Conservation (phyloP, 2,888 invertebrate genomes). For the Ommatoiulus sabulosus region DNA sequence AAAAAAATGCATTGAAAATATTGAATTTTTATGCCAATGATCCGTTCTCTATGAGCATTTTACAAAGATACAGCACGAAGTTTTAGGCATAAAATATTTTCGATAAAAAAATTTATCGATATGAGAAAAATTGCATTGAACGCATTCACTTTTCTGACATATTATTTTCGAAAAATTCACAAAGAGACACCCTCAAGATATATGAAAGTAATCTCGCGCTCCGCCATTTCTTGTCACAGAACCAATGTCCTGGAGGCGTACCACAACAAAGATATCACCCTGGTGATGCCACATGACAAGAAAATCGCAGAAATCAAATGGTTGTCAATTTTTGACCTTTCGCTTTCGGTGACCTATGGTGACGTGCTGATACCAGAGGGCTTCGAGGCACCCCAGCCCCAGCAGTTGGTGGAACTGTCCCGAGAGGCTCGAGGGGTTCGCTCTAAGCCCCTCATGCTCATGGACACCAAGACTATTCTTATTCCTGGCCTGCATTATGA, state of each 20-base stretch:
- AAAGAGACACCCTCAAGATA: no score
- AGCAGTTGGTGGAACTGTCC: slow-evolving; percentile 74
- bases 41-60: no score
- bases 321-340: slow-evolving; percentile 89
- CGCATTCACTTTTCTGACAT: no score
- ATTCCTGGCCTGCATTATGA: slow-evolving; percentile 68
- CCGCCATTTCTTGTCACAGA: slow-evolving; percentile 70
- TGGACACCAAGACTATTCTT: slow-evolving; percentile 83
- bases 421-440: slow-evolving; percentile 76
- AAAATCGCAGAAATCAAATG: slow-evolving; percentile 88
- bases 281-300: slow-evolving; percentile 85
- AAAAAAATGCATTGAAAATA: no score
- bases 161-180: no score
- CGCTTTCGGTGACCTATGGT: slow-evolving; percentile 76
- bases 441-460: slow-evolving; percentile 78
- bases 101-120: no score
- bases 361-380: slow-evolving; percentile 91
- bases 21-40: no score
- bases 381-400: slow-evolving; percentile 85
- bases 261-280: slow-evolving; percentile 84
- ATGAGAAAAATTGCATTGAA: no score
- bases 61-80: no score
- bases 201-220: not conserved
- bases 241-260: slow-evolving; percentile 88
- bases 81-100: no score